phyloP scores from a whole-genome alignment of 1,140 invertebrate genomes.

The Luehdorfia chinensis region DNA sequence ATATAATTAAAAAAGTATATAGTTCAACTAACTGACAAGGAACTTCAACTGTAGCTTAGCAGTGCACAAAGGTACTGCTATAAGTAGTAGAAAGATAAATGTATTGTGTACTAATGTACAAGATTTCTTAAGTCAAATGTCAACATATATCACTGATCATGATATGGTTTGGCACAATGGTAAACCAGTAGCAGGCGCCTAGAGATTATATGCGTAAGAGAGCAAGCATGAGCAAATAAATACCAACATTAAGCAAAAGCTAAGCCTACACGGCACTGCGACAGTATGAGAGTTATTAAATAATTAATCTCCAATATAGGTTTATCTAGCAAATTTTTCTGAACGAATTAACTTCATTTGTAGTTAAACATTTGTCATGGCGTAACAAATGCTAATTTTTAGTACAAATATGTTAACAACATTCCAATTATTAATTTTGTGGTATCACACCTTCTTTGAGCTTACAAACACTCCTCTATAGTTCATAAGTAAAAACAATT shows the following conservation, averaged over 20 bases:
- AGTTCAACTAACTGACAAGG: conserved; percentile 45
- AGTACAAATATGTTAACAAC: not conserved
- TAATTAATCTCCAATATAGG: not conserved
- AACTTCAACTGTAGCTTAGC: conserved; percentile 52
- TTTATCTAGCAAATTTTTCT: too few species aligned
- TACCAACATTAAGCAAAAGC: conserved; percentile 10
- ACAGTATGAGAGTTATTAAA: not conserved
- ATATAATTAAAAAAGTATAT: conserved; percentile 39
- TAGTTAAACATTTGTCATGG: too few species aligned
- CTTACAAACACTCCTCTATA: too few species aligned
- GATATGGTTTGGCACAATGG: conserved; percentile 73
- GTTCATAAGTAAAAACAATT: too few species aligned
- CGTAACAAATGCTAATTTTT: too few species aligned
- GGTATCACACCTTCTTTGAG: not conserved
- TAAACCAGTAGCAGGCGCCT: conserved; percentile 29
- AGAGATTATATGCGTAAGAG: conserved; percentile 23
- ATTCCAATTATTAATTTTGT: not conserved
- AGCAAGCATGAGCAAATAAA: conserved; percentile 26
- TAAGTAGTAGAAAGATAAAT: conserved; percentile 18
- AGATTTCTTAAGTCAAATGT: conserved; percentile 32
- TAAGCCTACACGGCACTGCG: not conserved
- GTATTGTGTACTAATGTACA: conserved; percentile 10
- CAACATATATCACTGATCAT: conserved; percentile 57
- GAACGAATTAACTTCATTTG: too few species aligned
- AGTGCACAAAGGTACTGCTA: conserved; percentile 29